Conservation (phyloP, 2,888 invertebrate species). For the Steromphala cineraria region DNA sequence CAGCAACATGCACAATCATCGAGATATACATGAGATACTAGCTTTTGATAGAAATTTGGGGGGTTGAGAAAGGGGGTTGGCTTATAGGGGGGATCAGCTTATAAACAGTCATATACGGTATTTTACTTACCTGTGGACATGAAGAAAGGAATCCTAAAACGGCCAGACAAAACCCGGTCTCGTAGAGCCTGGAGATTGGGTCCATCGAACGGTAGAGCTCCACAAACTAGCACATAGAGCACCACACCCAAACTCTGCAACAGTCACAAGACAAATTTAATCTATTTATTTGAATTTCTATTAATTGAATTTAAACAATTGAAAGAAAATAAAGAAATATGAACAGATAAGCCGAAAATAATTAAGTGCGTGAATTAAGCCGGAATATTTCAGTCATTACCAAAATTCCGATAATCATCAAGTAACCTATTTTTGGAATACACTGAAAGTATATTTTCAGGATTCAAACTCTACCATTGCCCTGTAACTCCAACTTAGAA, state of each 20-base stretch:
- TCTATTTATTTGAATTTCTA: too few species aligned
- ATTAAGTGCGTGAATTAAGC: too few species aligned
- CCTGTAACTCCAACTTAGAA: too few species aligned
- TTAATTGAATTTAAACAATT: background rate
- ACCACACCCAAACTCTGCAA: conserved; percentile 95
- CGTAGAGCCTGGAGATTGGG: conserved; percentile 92
- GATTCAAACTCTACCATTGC: too few species aligned
- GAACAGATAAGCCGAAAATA: background rate
- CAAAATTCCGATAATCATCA: too few species aligned
- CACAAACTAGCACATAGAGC: conserved; percentile 95
- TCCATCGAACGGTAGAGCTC: conserved; percentile 96
- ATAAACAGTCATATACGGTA: background rate
- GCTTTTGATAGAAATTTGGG: too few species aligned
- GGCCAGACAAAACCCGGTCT: conserved; percentile 91
- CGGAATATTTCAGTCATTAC: too few species aligned
- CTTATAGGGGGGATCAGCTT: too few species aligned
- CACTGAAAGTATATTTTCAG: too few species aligned
- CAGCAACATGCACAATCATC: too few species aligned
- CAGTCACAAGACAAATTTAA: background rate
- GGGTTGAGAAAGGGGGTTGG: background rate
- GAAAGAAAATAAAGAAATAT: background rate
- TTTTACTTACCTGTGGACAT: conserved; percentile 92
- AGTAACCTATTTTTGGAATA: too few species aligned
- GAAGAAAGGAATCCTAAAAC: conserved; percentile 97
- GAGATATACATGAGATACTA: too few species aligned